A percentile compares a stretch with the other conserved stretches of the same genome.
These are phyloP conservation scores for Lamprologus tigripictilis DNA, from an alignment of 2,113 vertebrate species.

Conservation along the genomic window DNA sequence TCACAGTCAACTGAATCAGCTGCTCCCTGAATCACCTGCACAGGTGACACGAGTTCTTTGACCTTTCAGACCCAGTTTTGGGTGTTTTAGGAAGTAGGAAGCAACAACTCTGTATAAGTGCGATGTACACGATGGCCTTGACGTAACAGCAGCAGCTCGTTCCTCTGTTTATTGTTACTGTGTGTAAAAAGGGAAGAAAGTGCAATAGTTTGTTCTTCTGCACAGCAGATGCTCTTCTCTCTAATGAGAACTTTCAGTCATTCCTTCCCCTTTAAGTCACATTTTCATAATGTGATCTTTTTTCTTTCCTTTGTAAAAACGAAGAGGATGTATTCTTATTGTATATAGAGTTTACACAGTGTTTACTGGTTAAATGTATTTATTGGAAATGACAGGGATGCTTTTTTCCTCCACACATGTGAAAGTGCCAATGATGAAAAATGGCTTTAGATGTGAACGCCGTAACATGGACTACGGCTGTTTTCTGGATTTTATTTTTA, in stretches of 20 bases:
- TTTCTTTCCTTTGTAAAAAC: constrained; percentile 9
- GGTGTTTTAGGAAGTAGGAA: not conserved
- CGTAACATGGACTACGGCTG: constrained; percentile 17
- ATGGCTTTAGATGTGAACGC: constrained; percentile 9
- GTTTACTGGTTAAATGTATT: constrained; percentile 41
- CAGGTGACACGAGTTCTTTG: not conserved
- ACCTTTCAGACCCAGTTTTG: not conserved
- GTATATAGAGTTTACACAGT: constrained; percentile 29
- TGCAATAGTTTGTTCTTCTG: constrained; percentile 68
- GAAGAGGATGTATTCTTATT: not conserved
- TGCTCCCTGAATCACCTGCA: not conserved
- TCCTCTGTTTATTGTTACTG: constrained; percentile 5
- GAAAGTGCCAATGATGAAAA: constrained; percentile 50
- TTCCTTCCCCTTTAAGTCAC: constrained; percentile 50
- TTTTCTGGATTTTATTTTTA: constrained; percentile 38
- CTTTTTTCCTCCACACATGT: constrained; percentile 30
- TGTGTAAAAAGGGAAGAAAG: constrained; percentile 39
- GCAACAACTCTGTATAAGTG: not conserved
- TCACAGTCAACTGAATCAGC: not conserved
- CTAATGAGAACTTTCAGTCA: constrained; percentile 11
- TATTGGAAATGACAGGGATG: constrained; percentile 49
- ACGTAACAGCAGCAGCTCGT: not conserved
- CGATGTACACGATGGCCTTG: not conserved
- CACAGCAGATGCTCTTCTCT: constrained; percentile 10
- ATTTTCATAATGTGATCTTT: constrained; percentile 56